Evolutionary conservation across 1,140 invertebrate genomes (phyloP).

Genomic region (Harpegnathos saltator): DNA sequence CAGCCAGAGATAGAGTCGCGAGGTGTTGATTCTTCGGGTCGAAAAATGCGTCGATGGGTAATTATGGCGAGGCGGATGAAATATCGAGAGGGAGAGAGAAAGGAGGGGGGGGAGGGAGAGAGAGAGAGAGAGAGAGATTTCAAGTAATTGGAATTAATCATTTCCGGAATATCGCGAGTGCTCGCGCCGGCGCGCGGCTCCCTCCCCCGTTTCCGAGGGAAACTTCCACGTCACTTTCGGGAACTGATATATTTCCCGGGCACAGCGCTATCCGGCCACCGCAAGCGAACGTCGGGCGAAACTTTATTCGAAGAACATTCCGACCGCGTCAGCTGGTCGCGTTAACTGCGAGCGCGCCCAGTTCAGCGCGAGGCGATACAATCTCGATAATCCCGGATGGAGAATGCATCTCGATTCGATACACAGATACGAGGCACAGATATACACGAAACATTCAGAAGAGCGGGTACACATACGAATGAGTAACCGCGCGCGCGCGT

Average conservation of each 20-base stretch:
- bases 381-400: conserved; percentile 34
- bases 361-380: conserved; percentile 7
- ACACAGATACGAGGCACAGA: conserved; percentile 6
- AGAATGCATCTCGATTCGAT: conserved; percentile 40
- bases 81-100: too few species aligned
- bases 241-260: conserved; percentile 31
- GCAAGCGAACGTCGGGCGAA: conserved; percentile 7
- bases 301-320: conserved; percentile 58
- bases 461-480: too few species aligned
- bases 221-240: conserved; percentile 44
- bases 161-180: not conserved
- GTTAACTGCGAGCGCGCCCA: conserved; percentile 38
- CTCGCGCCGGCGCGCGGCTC: not conserved
- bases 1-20: too few species aligned
- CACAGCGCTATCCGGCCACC: conserved; percentile 13
- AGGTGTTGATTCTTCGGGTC: too few species aligned
- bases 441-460: not conserved
- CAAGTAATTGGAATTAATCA: conserved; percentile 30
- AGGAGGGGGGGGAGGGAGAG: not conserved
- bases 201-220: conserved; percentile 6
- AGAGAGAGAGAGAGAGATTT: not conserved
- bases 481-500: too few species aligned
- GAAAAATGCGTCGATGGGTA: too few species aligned
- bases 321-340: conserved; percentile 43
- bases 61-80: too few species aligned